These are phyloP conservation scores for Marronus borbonicus DNA, from an alignment of 2,888 invertebrate species.

Conservation along the genomic window DNA sequence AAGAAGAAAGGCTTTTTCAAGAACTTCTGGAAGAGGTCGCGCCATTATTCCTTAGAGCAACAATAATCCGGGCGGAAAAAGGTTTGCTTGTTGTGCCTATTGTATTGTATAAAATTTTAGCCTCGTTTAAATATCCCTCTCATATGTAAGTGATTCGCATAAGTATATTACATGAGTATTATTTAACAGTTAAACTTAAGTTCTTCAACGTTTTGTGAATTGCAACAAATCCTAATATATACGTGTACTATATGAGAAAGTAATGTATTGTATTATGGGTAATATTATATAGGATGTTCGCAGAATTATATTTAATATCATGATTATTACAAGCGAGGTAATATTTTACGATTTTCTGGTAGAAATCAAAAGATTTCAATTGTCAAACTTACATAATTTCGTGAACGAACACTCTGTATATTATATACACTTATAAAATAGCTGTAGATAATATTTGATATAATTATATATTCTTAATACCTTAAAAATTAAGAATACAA, in stretches of 20 bases:
- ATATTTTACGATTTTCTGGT: slow-evolving; percentile 3
- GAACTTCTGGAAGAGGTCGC: slow-evolving; percentile 90
- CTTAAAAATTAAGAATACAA: too few species aligned
- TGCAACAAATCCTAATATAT: slow-evolving; percentile 43
- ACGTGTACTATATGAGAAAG: slow-evolving; percentile 38
- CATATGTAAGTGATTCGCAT: not conserved
- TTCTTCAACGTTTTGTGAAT: too few species aligned
- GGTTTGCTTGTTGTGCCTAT: slow-evolving; percentile 34
- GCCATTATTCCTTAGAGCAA: slow-evolving; percentile 90
- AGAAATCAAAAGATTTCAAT: too few species aligned
- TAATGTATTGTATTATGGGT: slow-evolving; percentile 21
- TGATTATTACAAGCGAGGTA: slow-evolving; percentile 29
- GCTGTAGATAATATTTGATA: slow-evolving; percentile 5
- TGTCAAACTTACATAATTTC: too few species aligned
- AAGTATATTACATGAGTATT: not conserved
- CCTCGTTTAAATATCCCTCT: not conserved
- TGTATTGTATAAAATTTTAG: slow-evolving; percentile 40
- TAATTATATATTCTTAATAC: slow-evolving; percentile 6
- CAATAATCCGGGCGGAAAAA: slow-evolving; percentile 72
- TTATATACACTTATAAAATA: not conserved
- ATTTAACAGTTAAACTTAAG: not conserved
- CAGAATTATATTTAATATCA: not conserved
- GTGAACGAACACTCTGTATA: not conserved
- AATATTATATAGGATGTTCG: slow-evolving; percentile 17
- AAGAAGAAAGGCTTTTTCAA: slow-evolving; percentile 93